Evolutionary conservation across 2,797 vertebrate species (phyloP), one percentile per base, ranked within the genome.

Genomic region (Coilia nasus): DNA sequence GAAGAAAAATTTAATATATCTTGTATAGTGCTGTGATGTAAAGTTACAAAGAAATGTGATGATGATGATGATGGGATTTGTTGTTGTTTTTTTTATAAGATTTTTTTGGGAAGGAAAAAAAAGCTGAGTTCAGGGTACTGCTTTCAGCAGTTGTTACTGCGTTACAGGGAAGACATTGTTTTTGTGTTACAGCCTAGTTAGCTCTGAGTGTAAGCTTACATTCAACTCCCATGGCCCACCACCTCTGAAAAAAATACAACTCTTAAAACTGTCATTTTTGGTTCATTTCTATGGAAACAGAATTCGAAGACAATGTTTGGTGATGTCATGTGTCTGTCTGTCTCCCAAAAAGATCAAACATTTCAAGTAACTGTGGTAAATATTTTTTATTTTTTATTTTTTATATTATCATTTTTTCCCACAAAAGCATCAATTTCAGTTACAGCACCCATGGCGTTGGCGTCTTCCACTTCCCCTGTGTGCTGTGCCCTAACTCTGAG

Each of bases 1-100:
- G 94, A 94, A 95, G 50, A 54, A 54, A 89, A 95, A 92, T 95
- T 95, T 96, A 96, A 96, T 96, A 96, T 96, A 96, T 96, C 94
- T 93, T 93, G 91, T 94, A 93, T 92, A 92, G 91, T 84, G 92
- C 89, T 93, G 90, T 93, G 93, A 92, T 87, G 87, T 93, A 90
- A 87, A 88, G 93, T 95, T 95, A 94, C 92, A 93, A 90, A 85
- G 84, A 90, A 89, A 91, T 91, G 90, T 92, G 92, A 94, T 87
- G 82, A 83, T 67, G 87, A 83, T 92, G 92, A 94, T 87, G 82
- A 83, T 81, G 87, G 84, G 87, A 87, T 85, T 41, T 47, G 81
- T n/a, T 85, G 50, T 54, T 54, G 50, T 81, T 88, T 84, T 84
- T 87, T 78, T 84, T 88, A 87, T 84, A 86, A 86, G 87, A 86